Evolutionary conservation across 2,113 vertebrate genomes (phyloP).

Genomic region (Falco punctatus): DNA sequence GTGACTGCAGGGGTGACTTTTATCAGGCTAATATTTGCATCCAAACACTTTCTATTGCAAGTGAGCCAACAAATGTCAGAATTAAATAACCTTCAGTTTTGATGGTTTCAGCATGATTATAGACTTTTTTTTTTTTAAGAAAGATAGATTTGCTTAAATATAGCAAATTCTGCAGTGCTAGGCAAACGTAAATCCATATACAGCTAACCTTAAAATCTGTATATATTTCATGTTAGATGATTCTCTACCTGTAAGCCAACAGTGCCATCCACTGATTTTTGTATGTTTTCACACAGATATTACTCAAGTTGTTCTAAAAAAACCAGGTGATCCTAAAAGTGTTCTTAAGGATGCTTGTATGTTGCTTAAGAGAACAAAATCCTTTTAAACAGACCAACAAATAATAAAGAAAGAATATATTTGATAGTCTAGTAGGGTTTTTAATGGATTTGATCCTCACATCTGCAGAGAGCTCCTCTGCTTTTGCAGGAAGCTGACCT

Average conservation of each 20-base stretch:
- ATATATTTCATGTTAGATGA: neutral
- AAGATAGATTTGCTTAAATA: neutral
- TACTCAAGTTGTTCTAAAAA: neutral
- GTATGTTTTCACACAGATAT: neutral
- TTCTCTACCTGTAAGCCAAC: neutral
- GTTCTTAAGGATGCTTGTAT: neutral
- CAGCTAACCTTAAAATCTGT: neutral
- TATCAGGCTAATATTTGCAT: neutral
- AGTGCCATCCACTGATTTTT: conserved; percentile 54
- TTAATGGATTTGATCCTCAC: neutral
- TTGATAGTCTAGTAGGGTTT: neutral
- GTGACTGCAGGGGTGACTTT: neutral
- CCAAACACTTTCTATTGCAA: neutral
- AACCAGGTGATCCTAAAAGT: neutral
- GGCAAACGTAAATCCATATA: neutral
- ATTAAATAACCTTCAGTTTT: neutral
- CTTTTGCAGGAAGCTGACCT: neutral
- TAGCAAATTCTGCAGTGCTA: neutral
- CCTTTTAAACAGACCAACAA: neutral
- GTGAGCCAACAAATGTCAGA: neutral
- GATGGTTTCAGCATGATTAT: neutral
- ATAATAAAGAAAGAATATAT: neutral
- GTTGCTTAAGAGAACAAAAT: neutral
- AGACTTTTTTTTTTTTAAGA: neutral
- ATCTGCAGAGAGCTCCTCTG: neutral